These are phyloP conservation scores for Spinus pinus DNA, from an alignment of 2,797 vertebrate species.

Conservation along the genomic window DNA sequence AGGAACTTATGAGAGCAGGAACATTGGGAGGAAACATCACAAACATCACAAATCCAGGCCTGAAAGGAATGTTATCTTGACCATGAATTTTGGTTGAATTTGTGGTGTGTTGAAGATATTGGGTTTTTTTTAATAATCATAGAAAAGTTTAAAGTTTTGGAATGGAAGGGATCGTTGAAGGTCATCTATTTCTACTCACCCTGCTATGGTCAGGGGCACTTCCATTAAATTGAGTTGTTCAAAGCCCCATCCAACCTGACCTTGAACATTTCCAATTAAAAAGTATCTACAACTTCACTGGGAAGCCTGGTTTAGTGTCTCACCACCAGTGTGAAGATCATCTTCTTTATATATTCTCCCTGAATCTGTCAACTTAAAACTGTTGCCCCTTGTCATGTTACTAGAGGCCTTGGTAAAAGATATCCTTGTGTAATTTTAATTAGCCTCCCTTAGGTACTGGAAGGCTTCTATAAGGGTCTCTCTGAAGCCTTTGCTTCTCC, in stretches of 20 bases:
- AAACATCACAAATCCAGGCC: neutral
- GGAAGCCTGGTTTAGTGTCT: neutral
- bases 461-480: neutral
- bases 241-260: neutral
- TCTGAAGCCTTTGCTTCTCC: fast-evolving
- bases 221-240: neutral
- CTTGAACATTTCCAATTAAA: neutral
- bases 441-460: neutral
- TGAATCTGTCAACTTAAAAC: neutral
- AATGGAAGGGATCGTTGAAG: neutral
- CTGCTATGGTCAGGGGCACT: neutral
- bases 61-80: neutral
- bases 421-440: neutral
- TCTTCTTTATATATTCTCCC: neutral
- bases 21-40: neutral
- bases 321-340: neutral
- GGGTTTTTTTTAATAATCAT: neutral
- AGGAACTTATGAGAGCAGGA: neutral
- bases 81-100: neutral
- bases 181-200: neutral
- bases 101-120: neutral
- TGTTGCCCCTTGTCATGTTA: neutral
- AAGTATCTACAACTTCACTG: neutral
- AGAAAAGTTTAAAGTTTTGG: neutral
- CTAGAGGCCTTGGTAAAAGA: neutral